Conservation (phyloP, 1,140 invertebrate genomes). For the Drosophila triauraria region DNA sequence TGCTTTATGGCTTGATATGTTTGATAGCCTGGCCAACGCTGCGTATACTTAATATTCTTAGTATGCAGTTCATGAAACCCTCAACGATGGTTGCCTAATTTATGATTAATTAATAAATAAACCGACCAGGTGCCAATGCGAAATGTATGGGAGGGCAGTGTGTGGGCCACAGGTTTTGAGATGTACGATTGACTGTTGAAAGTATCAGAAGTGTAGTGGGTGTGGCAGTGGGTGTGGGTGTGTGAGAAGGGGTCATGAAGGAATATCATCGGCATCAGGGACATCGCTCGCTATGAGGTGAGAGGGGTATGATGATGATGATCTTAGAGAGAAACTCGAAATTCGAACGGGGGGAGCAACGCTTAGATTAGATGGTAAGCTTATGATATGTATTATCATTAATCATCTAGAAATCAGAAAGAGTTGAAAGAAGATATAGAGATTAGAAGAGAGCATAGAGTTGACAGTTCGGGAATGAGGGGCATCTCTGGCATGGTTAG, state of each 20-base stretch:
- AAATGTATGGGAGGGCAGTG: conserved; percentile 56
- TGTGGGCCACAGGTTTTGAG: conserved; percentile 31
- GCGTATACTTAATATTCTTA: conserved; percentile 20
- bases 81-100: conserved; percentile 29
- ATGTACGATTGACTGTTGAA: conserved; percentile 67
- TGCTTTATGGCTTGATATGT: conserved; percentile 1
- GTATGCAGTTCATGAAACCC: conserved; percentile 23
- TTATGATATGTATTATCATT: conserved; percentile 81
- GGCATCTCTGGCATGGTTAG: conserved; percentile 39
- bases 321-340: conserved; percentile 33
- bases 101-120: conserved; percentile 47
- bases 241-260: conserved; percentile 37
- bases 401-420: conserved; percentile 85
- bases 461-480: conserved; percentile 58
- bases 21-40: conserved; percentile 10
- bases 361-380: conserved; percentile 64
- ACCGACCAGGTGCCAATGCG: conserved; percentile 19
- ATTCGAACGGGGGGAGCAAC: conserved; percentile 59
- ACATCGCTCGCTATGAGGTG: conserved; percentile 62
- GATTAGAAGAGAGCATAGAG: conserved; percentile 82
- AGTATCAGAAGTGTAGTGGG: conserved; percentile 39
- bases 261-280: conserved; percentile 9
- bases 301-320: conserved; percentile 37
- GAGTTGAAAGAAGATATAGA: conserved; percentile 77
- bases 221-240: conserved; percentile 30